Evolutionary conservation across 2,888 invertebrate genomes (phyloP).

Genomic region (Clusia tigrina): DNA sequence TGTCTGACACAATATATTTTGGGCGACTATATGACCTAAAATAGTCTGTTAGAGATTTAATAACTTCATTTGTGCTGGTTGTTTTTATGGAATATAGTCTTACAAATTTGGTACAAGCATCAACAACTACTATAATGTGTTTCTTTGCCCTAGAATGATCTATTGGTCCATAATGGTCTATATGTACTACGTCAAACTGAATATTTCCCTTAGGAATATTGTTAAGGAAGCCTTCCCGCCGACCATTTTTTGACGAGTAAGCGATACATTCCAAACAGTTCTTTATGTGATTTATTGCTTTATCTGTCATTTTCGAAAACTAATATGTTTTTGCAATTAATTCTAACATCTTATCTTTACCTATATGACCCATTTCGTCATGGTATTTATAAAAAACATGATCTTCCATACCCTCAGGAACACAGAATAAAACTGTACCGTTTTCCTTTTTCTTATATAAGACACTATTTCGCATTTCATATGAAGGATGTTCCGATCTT

Average conservation of each 20-base stretch:
- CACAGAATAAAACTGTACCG: slow-evolving; percentile 7
- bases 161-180: slow-evolving; percentile 19
- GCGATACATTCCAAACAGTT: slow-evolving; percentile 6
- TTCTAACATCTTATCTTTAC: not conserved
- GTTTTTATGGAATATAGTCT: slow-evolving; percentile 8
- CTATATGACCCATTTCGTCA: slow-evolving; percentile 10
- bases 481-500: not conserved
- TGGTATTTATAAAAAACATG: not conserved
- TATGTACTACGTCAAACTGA: slow-evolving; percentile 13
- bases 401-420: slow-evolving; percentile 14
- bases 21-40: slow-evolving; percentile 4
- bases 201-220: slow-evolving; percentile 12
- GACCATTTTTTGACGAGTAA: not conserved
- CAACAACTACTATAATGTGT: slow-evolving; percentile 16
- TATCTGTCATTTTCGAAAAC: slow-evolving; percentile 28
- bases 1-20: slow-evolving; percentile 1
- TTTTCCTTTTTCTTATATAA: slow-evolving; percentile 2
- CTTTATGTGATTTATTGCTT: slow-evolving; percentile 12
- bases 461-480: not conserved
- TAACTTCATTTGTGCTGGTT: slow-evolving; percentile 12
- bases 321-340: slow-evolving; percentile 20
- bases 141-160: not conserved
- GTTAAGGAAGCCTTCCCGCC: not conserved
- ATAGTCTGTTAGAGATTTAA: not conserved
- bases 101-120: slow-evolving; percentile 17